Conservation (phyloP, 1,140 invertebrate genomes). For the Hycleus phaleratus region DNA sequence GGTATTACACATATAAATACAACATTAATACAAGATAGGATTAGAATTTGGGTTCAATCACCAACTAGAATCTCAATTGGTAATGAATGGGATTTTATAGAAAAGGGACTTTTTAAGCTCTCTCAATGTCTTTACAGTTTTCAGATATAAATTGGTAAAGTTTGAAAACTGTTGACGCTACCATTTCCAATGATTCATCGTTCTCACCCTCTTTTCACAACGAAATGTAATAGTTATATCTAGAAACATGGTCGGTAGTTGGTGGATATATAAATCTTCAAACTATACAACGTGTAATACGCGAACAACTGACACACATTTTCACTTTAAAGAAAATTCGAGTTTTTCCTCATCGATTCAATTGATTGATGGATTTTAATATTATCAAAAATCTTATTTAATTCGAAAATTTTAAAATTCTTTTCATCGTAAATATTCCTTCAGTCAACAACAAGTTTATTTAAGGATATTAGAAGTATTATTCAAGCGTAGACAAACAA, state of each 20-base stretch:
- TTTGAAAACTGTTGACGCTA: constrained; percentile 11
- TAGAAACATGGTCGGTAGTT: neutral
- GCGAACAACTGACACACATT: constrained; percentile 8
- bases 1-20: no score
- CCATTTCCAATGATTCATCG: constrained; percentile 11
- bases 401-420: no score
- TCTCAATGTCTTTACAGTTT: neutral
- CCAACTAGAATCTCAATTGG: no score
- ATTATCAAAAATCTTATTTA: no score
- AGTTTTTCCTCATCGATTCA: neutral
- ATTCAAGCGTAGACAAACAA: no score
- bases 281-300: constrained; percentile 4
- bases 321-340: neutral
- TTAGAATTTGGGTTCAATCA: no score
- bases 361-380: constrained; percentile 2
- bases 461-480: no score
- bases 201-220: neutral
- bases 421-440: no score
- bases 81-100: no score
- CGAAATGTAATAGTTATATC: constrained; percentile 10
- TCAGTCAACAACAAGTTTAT: no score
- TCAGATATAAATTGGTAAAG: constrained; percentile 10
- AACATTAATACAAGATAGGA: no score
- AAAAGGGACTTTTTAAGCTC: no score
- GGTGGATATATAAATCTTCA: constrained; percentile 3